Evolutionary conservation across 2,113 vertebrate species (phyloP).

Genomic region (Mola mola): DNA sequence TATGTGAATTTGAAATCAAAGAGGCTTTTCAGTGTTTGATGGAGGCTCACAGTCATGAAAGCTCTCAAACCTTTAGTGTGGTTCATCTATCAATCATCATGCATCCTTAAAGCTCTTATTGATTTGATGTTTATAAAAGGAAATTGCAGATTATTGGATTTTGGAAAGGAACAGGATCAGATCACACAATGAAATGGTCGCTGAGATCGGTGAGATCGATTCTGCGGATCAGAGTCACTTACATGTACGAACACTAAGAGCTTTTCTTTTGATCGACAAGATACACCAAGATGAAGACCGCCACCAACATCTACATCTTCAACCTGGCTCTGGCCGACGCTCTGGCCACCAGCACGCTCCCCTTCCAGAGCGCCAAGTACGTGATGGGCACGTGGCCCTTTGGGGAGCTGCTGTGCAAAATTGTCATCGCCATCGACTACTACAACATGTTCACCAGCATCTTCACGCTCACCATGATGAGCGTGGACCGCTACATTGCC

Average conservation of each 20-base stretch:
- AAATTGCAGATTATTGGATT: constrained; percentile 14
- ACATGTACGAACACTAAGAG: too few relatives aligned
- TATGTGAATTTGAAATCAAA: background rate
- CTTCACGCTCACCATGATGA: constrained; percentile 99
- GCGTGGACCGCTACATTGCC: constrained; percentile 94
- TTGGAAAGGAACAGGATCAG: constrained; percentile 11
- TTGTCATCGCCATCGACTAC: constrained; percentile 94
- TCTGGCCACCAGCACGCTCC: constrained; percentile 93
- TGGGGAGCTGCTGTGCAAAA: constrained; percentile 90
- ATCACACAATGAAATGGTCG: constrained; percentile 21
- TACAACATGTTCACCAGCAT: constrained; percentile 99
- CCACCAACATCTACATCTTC: constrained; percentile 99
- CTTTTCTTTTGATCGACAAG: constrained; percentile 74
- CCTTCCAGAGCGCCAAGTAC: constrained; percentile 96
- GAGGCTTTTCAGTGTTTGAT: constrained; percentile 24
- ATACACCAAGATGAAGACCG: constrained; percentile 98
- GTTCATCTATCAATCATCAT: constrained; percentile 12
- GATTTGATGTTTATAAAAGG: background rate
- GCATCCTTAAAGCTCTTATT: constrained; percentile 16
- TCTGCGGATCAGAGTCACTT: too few relatives aligned
- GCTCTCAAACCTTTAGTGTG: constrained; percentile 30
- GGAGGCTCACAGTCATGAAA: constrained; percentile 8
- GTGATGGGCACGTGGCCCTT: constrained; percentile 97
- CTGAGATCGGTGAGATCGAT: too few relatives aligned
- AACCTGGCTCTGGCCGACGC: constrained; percentile 94